phyloP scores from a whole-genome alignment of 2,888 invertebrate genomes.

The Dioctria rufipes region DNA sequence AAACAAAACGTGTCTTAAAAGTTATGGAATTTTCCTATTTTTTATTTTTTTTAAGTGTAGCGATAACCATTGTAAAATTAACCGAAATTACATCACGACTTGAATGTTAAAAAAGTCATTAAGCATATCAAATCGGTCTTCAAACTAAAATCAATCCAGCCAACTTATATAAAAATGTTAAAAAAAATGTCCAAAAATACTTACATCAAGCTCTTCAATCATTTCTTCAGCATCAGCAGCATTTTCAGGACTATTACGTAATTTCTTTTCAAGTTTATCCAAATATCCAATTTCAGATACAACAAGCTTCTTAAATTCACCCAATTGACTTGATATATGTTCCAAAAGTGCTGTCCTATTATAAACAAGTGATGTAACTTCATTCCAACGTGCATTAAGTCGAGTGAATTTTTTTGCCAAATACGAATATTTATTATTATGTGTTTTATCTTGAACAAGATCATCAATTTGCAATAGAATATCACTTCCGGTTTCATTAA shows the following conservation, averaged over 20 bases:
- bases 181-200: constrained; percentile 63
- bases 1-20: too few relatives aligned
- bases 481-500: constrained; percentile 81
- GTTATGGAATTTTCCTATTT: too few relatives aligned
- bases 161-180: too few relatives aligned
- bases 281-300: constrained; percentile 83
- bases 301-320: constrained; percentile 84
- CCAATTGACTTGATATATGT: constrained; percentile 83
- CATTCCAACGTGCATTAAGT: constrained; percentile 81
- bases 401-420: constrained; percentile 79
- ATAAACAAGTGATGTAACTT: constrained; percentile 79
- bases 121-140: too few relatives aligned
- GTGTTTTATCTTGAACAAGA: constrained; percentile 61
- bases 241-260: constrained; percentile 79
- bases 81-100: too few relatives aligned
- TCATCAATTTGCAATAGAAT: constrained; percentile 76
- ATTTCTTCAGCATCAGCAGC: constrained; percentile 91
- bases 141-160: too few relatives aligned
- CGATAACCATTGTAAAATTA: too few relatives aligned
- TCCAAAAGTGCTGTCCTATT: constrained; percentile 78
- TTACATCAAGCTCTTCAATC: constrained; percentile 89
- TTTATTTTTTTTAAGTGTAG: too few relatives aligned
- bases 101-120: too few relatives aligned
- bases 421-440: constrained; percentile 73
- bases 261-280: constrained; percentile 83